Base-by-base conservation (phyloP, 2,888 invertebrate genomes). In the Eupithecia abbreviata region DNA sequence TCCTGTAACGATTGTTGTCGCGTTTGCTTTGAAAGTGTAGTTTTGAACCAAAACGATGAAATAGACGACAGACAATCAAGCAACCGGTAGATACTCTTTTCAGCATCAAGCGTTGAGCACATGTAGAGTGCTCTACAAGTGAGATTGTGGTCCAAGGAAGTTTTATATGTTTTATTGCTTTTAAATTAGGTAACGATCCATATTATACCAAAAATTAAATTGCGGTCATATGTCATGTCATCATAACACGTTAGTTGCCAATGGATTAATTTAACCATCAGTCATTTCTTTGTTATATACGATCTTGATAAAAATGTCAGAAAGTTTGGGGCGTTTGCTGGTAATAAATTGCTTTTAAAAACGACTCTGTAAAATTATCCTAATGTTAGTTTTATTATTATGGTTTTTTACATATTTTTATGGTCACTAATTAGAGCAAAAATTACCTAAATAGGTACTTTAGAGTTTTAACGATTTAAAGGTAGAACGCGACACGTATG, bases 341-440 rank as follows among this genome's bases (percentile, higher is more conserved):
- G 30, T 62, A 4, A 62, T 62, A 62, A 62, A 62, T 62, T 62
- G 62, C 62, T 62, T 62, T 62, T 62, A 62, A 18, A 62, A 62
- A 58, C 10, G 58, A 30, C 62, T 18, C 18, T 58, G 55, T 7
- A 62, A 62, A 30, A 18, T 62, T 62, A 12, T 9, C 30, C 30
- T 30, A 18, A 12, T 30, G 62, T 30, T 62, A 62, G 62, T 62
- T 62, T 62, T 30, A 62, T 62, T 10, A 30, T 62, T 62, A 62
- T 62, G 62, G 62, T 62, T 62, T 62, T 55, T 62, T 30, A 30
- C 62, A 62, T 58, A 62, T 62, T 65, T 51, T 49, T 45, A 68
- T 62, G 62, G 30, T 12, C 62, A 62, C 62, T 62, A 62, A 62
- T 62, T 62, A 30, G 62, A 62, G 10, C 2, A 30, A 62, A 30